A percentile compares a stretch with the other conserved stretches of the same genome.
These are phyloP conservation scores for Apodemia mormo DNA, from an alignment of 2,888 invertebrate genomes.

Conservation along the genomic window DNA sequence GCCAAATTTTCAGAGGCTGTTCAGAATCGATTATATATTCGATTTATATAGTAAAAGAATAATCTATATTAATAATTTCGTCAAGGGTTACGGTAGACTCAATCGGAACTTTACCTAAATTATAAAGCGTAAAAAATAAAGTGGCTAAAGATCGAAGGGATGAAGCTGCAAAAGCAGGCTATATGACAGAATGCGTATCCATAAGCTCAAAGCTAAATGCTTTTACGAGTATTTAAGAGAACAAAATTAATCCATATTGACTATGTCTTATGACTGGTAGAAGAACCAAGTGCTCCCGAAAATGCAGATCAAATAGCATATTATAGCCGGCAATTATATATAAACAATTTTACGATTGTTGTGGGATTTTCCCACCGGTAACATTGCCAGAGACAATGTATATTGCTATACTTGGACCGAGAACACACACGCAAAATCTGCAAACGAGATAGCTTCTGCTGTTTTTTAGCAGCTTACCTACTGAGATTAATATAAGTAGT, in stretches of 20 bases:
- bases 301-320: constrained; percentile 14
- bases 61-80: too few species aligned
- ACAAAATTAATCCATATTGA: constrained; percentile 3
- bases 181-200: constrained; percentile 16
- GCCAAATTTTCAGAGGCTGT: too few species aligned
- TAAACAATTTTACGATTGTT: not conserved
- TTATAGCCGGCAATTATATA: not conserved
- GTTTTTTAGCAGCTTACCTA: not conserved
- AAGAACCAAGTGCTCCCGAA: constrained; percentile 17
- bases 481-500: not conserved
- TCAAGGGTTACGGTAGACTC: too few species aligned
- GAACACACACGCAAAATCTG: not conserved
- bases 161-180: not conserved
- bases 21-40: too few species aligned
- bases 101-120: too few species aligned
- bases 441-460: not conserved
- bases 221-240: constrained; percentile 17
- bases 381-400: not conserved
- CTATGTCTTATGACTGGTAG: constrained; percentile 9
- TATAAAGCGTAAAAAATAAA: not conserved
- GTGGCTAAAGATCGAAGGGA: not conserved
- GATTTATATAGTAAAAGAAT: too few species aligned
- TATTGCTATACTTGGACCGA: not conserved
- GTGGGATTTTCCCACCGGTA: too few species aligned
- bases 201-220: constrained; percentile 15